Evolutionary conservation across 1,140 invertebrate genomes (phyloP).

Genomic region (Latrodectus geometricus): DNA sequence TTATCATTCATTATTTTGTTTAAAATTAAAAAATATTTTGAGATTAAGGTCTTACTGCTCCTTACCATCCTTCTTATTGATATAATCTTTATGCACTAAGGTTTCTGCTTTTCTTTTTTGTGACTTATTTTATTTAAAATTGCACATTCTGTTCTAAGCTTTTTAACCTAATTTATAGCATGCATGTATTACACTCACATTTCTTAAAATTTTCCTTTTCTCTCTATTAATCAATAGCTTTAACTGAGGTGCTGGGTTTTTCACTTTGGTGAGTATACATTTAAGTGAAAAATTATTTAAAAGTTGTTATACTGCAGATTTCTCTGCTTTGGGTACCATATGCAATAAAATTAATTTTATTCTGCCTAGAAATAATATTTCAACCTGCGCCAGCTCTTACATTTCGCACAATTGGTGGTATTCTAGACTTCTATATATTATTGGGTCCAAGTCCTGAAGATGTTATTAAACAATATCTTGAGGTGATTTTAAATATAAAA

Average conservation of each 20-base stretch:
- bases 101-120: no score
- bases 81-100: no score
- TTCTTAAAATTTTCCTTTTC: neutral
- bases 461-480: conserved; percentile 71
- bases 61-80: no score
- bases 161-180: no score
- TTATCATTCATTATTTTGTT: no score
- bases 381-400: conserved; percentile 83
- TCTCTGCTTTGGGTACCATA: no score
- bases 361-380: conserved; percentile 76
- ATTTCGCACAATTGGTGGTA: conserved; percentile 80
- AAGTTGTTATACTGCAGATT: neutral
- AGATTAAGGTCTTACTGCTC: no score
- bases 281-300: neutral
- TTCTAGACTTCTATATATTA: conserved; percentile 82
- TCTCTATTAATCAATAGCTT: neutral
- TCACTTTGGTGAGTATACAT: neutral
- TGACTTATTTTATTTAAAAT: no score
- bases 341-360: neutral
- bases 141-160: no score
- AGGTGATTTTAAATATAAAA: conserved; percentile 1
- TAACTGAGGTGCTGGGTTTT: neutral
- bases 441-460: conserved; percentile 78
- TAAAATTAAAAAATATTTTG: no score
- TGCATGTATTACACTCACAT: no score